Percentiles rank a stretch among this genome's conserved stretches.
Conservation (phyloP, 2,797 vertebrate species). For the Poecile montanus region DNA sequence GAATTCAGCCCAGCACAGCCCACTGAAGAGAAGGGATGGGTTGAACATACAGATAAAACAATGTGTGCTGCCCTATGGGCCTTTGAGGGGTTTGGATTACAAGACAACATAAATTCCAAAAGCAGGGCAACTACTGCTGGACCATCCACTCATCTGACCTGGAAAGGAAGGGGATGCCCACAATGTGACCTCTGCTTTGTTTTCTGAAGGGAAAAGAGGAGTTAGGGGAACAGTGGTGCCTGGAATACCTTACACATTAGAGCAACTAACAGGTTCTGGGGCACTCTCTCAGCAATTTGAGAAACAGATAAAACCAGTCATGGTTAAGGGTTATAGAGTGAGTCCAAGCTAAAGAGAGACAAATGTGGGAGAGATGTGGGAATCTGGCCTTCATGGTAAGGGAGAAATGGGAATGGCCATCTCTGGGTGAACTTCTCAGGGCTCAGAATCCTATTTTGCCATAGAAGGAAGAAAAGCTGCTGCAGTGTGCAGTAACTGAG, state of each 20-base stretch:
- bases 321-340: background rate
- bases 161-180: background rate
- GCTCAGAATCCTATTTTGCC: background rate
- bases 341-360: background rate
- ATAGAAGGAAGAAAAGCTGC: background rate
- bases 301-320: background rate
- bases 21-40: background rate
- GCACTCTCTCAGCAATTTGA: background rate
- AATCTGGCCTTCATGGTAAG: background rate
- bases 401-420: background rate
- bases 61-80: background rate
- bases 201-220: background rate
- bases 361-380: accelerated
- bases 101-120: background rate
- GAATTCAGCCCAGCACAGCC: background rate
- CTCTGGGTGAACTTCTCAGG: background rate
- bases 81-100: background rate
- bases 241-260: background rate
- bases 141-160: background rate
- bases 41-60: background rate
- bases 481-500: background rate
- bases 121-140: background rate
- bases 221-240: background rate
- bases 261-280: background rate
- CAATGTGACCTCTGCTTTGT: background rate